phyloP scores from a whole-genome alignment of 2,888 invertebrate genomes.

The Trichogramma dendrolimi region DNA sequence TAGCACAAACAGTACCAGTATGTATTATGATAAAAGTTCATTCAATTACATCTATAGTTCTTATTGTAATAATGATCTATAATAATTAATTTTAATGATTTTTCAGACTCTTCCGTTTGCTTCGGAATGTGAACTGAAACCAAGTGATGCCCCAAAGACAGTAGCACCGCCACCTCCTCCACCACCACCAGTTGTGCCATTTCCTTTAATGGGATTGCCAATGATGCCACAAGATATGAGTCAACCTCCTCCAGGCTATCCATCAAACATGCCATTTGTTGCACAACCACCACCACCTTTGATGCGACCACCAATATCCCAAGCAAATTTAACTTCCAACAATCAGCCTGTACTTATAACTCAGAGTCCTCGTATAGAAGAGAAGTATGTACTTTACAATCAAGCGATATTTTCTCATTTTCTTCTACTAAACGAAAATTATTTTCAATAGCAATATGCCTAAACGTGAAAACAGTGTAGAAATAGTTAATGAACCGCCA shows the following conservation, averaged over 20 bases:
- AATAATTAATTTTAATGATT: neutral
- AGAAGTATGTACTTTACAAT: conserved; percentile 35
- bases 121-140: conserved; percentile 63
- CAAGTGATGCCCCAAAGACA: conserved; percentile 48
- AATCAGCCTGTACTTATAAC: neutral
- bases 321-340: conserved; percentile 35
- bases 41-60: neutral
- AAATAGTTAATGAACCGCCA: conserved; percentile 49
- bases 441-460: conserved; percentile 26
- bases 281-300: conserved; percentile 44
- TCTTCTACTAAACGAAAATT: neutral
- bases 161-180: conserved; percentile 33
- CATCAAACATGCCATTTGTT: conserved; percentile 47
- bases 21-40: conserved; percentile 32
- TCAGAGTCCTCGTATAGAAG: conserved; percentile 47
- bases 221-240: conserved; percentile 52
- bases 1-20: conserved; percentile 71
- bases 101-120: conserved; percentile 62
- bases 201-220: conserved; percentile 32
- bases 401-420: neutral
- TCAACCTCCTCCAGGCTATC: conserved; percentile 58
- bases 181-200: conserved; percentile 30
- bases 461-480: conserved; percentile 48
- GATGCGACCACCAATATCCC: conserved; percentile 32
- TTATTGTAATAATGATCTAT: neutral